Evolutionary conservation across 2,888 invertebrate genomes (phyloP).

Genomic region (Acanthosoma haemorrhoidale): DNA sequence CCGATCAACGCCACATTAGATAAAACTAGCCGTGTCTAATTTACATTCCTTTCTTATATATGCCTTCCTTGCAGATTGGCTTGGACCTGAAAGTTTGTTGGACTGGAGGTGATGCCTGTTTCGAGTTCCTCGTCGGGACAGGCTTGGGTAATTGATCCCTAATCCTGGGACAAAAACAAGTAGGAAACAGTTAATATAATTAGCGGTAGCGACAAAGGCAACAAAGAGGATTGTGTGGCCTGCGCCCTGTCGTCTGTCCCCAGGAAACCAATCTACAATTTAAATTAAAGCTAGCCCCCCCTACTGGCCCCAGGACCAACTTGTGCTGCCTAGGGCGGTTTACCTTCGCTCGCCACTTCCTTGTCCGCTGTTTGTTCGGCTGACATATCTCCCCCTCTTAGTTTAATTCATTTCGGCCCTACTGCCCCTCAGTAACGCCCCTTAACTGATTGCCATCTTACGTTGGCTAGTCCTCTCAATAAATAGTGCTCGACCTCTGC

Average conservation of each 20-base stretch:
- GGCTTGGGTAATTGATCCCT: conserved; percentile 12
- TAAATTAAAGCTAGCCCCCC: conserved; percentile 19
- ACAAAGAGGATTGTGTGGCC: conserved; percentile 21
- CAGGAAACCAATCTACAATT: conserved; percentile 26
- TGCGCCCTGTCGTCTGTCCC: neutral
- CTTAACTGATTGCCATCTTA: too few relatives aligned
- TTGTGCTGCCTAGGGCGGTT: neutral
- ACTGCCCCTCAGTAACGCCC: too few relatives aligned
- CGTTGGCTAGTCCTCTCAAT: too few relatives aligned
- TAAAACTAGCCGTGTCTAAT: too few relatives aligned
- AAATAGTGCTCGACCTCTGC: too few relatives aligned
- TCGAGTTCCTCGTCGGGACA: too few relatives aligned
- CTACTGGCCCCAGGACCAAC: neutral
- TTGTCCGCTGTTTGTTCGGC: neutral
- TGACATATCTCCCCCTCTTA: neutral
- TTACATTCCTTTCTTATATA: too few relatives aligned
- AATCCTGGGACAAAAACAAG: conserved; percentile 22
- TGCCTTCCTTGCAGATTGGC: too few relatives aligned
- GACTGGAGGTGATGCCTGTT: too few relatives aligned
- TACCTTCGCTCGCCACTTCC: neutral
- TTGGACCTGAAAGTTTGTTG: too few relatives aligned
- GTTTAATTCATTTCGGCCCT: neutral
- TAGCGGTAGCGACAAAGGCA: conserved; percentile 5
- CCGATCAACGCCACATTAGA: too few relatives aligned
- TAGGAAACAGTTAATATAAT: conserved; percentile 30